Evolutionary conservation across 2,797 vertebrate genomes (phyloP).

Genomic region (Pogoniulus pusillus): DNA sequence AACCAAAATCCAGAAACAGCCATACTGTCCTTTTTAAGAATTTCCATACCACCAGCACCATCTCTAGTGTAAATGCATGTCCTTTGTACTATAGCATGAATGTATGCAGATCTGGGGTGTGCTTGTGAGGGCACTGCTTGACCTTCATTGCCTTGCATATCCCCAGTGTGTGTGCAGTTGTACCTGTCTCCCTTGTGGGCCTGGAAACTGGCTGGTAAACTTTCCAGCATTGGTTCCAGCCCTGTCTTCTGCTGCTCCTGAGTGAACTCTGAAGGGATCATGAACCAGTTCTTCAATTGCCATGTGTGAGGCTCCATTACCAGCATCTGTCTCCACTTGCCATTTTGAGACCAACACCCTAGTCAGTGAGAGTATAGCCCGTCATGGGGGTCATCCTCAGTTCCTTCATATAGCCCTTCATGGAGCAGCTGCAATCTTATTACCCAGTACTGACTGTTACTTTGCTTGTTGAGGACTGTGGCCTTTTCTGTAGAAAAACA

Average conservation of each 20-base stretch:
- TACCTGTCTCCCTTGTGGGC: background rate
- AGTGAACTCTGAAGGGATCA: background rate
- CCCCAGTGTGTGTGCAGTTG: background rate
- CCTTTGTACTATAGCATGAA: background rate
- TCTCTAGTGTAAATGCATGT: accelerated
- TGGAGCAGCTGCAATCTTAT: background rate
- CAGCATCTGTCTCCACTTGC: background rate
- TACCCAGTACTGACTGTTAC: background rate
- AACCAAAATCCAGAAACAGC: background rate
- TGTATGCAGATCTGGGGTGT: background rate
- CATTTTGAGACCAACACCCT: background rate
- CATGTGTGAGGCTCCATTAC: accelerated
- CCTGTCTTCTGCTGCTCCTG: background rate
- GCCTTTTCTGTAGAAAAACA: background rate
- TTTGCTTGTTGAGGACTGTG: background rate
- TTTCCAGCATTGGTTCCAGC: background rate
- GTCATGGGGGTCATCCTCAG: background rate
- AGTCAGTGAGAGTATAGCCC: too few relatives aligned
- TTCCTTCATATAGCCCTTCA: accelerated
- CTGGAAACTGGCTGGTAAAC: background rate
- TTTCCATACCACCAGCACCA: background rate
- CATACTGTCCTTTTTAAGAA: background rate
- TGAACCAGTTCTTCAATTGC: background rate
- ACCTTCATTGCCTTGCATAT: background rate
- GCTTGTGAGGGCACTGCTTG: accelerated